Evolutionary conservation across 2,888 invertebrate species (phyloP).

Genomic region (Chrysina gloriosa): DNA sequence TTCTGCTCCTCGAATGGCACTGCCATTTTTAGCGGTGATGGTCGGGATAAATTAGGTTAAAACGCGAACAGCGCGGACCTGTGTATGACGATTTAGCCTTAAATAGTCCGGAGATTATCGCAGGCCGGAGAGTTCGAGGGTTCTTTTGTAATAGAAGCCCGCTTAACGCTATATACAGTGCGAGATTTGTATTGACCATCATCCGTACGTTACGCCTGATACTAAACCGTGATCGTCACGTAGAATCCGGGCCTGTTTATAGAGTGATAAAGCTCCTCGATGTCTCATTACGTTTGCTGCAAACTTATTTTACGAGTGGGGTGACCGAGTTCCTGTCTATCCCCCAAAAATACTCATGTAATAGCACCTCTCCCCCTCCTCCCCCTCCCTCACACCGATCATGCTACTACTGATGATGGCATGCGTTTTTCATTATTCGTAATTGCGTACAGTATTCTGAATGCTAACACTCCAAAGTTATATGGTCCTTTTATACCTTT

Average conservation of each 20-base stretch:
- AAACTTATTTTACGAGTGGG: slow-evolving; percentile 60
- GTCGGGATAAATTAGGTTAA: slow-evolving; percentile 29
- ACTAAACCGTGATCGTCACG: slow-evolving; percentile 44
- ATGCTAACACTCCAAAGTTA: slow-evolving; percentile 54
- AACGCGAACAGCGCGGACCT: slow-evolving; percentile 15
- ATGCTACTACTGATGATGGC: slow-evolving; percentile 44
- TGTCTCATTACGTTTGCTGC: slow-evolving; percentile 62
- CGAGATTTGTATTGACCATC: slow-evolving; percentile 41
- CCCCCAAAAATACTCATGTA: slow-evolving; percentile 43
- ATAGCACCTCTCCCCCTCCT: background rate
- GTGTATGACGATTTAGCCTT: slow-evolving; percentile 40
- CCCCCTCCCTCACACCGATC: background rate
- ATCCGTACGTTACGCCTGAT: slow-evolving; percentile 35
- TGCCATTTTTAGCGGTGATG: too few relatives aligned
- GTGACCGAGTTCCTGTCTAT: slow-evolving; percentile 48
- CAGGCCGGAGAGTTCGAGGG: slow-evolving; percentile 28
- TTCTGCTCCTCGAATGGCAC: too few relatives aligned
- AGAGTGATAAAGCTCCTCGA: slow-evolving; percentile 63
- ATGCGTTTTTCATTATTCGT: slow-evolving; percentile 59
- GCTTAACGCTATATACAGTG: slow-evolving; percentile 5
- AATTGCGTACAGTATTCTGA: slow-evolving; percentile 58
- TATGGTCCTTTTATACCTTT: slow-evolving; percentile 58
- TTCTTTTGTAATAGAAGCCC: slow-evolving; percentile 34
- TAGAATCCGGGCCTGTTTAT: slow-evolving; percentile 58
- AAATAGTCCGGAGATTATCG: slow-evolving; percentile 39